These are phyloP conservation scores for Diuraphis noxia DNA, from an alignment of 1,140 invertebrate genomes.

Conservation along the genomic window DNA sequence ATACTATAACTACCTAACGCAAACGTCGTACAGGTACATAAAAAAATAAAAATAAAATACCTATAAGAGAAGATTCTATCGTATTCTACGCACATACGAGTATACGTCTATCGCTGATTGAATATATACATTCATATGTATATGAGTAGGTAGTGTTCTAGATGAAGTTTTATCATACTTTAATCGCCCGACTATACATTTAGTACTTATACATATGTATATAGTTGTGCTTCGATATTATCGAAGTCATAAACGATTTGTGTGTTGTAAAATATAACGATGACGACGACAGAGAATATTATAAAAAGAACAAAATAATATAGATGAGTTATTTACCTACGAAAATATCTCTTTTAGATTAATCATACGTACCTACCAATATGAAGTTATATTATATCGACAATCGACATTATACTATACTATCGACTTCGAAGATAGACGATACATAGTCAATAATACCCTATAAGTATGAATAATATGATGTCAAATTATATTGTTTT, in stretches of 20 bases:
- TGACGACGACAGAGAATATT: too few species aligned
- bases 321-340: neutral
- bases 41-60: neutral
- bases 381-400: neutral
- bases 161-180: neutral
- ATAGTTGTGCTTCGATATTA: neutral
- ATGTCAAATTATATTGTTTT: neutral
- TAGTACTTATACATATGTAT: neutral
- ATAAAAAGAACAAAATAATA: neutral
- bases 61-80: neutral
- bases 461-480: too few species aligned
- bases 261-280: neutral
- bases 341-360: neutral
- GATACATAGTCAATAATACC: too few species aligned
- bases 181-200: neutral
- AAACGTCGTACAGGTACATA: neutral
- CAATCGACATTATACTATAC: neutral
- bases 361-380: neutral
- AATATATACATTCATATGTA: neutral
- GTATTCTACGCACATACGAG: neutral
- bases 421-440: neutral
- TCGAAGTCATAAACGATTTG: neutral
- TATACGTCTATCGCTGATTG: neutral
- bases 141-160: neutral
- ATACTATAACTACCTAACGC: neutral